Evolutionary conservation across 2,797 vertebrate species (phyloP), one percentile per base, ranked within the genome.

Genomic region (Diglossa cyanea): DNA sequence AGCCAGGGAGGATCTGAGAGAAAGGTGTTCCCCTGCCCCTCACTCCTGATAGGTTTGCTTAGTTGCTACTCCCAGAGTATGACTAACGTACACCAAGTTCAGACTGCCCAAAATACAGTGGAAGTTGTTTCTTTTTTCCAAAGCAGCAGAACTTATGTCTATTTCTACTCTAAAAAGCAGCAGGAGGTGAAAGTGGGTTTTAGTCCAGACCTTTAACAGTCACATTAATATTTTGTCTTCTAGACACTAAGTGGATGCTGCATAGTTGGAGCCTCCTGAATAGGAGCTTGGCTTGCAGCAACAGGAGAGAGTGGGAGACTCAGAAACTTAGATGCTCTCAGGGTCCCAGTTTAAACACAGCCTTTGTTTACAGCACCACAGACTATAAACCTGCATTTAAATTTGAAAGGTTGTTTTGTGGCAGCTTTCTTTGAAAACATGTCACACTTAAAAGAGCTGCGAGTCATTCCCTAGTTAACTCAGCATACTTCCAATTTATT

Each of bases 401-500:
- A 67, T 90, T 86, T 86, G 73, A 72, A 90, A 88, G 7, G 13
- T 68, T 77, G 28, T 57, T 93, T 53, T 16, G 1, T 65, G 53
- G 48, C 77, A 91, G 84, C 55, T 79, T 79, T 71, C 93, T 90
- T 33, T 81, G 42, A 82, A 93, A 85, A 51, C 37, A 53, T 48
- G 44, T 85, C 66, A 90, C 55, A 79, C n/a, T 85, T 54, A 48
- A 44, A 92, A 84, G 61, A 86, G 61, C 70, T 93, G 51, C 1
- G 1, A 90, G 77, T 37, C 6, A 2, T 63, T 93, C 74, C 70
- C 92, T 84, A 1, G 8, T 87, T 93, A 93, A 92, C 55, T 80
- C 85, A 63, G 75, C 35, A 2, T 54, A 88, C 76, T 95, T 93
- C 65, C 79, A 72, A 95, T 93, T 86, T 96, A 88, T 96, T 96